Evolutionary conservation across 2,797 vertebrate genomes (phyloP), one percentile per base, ranked within the genome.

Genomic region (Acanthornis magna): DNA sequence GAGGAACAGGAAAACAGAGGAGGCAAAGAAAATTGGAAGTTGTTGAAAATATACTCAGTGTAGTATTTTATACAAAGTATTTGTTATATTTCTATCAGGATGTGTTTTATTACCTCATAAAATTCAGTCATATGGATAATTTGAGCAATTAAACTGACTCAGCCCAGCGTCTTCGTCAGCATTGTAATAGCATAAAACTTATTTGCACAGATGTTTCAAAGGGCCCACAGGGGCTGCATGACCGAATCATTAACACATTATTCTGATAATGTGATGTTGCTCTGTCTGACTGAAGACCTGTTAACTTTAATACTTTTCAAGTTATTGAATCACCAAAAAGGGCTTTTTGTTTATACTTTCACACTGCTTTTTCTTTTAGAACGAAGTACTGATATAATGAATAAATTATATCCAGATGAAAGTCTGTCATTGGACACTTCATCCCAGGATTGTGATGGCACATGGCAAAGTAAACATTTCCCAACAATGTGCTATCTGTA

Each of bases 361-460:
- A 96, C 94, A 96, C 95, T 95, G 85, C 50, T 16, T 97, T 97
- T 97, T 97, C 95, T 96, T 97, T 97, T 97, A 96, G 85, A 96
- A 92, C 82, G 82, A 93, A 96, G 54, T 79, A 95, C 83, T 94
- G 93, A 97, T 96, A 93, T 91, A 97, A 97, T 94, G 96, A 97
- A 96, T 95, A 97, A 97, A 97, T 97, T 93, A 88, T 88, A 96
- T 96, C 97, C 98, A 97, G 96, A 97, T 96, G 97, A 98, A 98
- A 97, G 91, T 53, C 74, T 25, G 77, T 73, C 79, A 96, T 92
- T 75, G 80, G 96, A 97, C 96, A 95, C 48, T 77, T 92, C 82
- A 89, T 95, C 91, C 50, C 29, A 66, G 89, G 85, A 48, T 66
- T 30, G 18, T 67, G 94, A 40, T 87, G 96, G 75, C 14, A 17